Evolutionary conservation across 2,888 invertebrate species (phyloP).

Genomic region (Ophonus ardosiacus): DNA sequence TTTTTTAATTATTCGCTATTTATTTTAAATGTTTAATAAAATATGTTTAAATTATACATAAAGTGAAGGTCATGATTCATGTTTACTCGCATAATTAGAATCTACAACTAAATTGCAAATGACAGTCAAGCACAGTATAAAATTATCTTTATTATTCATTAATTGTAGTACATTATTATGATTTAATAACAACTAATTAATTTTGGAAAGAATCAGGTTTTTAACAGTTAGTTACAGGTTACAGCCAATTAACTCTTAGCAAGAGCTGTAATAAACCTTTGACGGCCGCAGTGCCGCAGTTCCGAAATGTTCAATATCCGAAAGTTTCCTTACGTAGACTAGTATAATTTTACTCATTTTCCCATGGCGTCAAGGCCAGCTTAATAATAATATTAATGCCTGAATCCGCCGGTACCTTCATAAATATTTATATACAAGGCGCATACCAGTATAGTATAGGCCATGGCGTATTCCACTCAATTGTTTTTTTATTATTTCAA

Average conservation of each 20-base stretch:
- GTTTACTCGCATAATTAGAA: not conserved
- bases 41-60: too few species aligned
- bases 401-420: conserved; percentile 37
- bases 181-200: conserved; percentile 28
- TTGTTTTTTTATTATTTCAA: not conserved
- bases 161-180: not conserved
- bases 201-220: conserved; percentile 23
- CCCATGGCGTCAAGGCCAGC: conserved; percentile 35
- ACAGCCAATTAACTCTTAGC: conserved; percentile 20
- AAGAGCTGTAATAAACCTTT: conserved; percentile 5
- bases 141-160: conserved; percentile 24
- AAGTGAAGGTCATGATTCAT: too few species aligned
- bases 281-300: not conserved
- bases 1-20: too few species aligned
- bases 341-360: conserved; percentile 22
- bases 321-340: not conserved
- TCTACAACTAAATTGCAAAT: not conserved
- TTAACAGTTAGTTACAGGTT: conserved; percentile 32
- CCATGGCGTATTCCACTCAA: not conserved
- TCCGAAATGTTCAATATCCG: conserved; percentile 20
- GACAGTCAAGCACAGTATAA: not conserved
- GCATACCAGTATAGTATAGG: conserved; percentile 10
- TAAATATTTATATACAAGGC: conserved; percentile 40
- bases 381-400: conserved; percentile 41
- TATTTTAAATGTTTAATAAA: too few species aligned